These are phyloP conservation scores for Synergus japonicus DNA, from an alignment of 2,888 invertebrate species.

Conservation along the genomic window DNA sequence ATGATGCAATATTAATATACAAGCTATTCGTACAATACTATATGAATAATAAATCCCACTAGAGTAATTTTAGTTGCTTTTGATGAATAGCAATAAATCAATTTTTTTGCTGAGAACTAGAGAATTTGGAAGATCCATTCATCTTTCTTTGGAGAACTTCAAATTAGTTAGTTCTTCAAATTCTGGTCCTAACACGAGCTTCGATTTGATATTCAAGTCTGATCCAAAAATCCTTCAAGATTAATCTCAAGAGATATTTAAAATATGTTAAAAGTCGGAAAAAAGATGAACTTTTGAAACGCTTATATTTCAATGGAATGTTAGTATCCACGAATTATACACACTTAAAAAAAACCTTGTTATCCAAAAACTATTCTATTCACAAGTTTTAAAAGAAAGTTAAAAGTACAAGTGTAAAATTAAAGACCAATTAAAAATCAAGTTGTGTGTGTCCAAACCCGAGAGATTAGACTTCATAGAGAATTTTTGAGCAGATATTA, in stretches of 20 bases:
- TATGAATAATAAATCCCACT: conserved; percentile 59
- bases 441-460: conserved; percentile 12
- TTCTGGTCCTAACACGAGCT: conserved; percentile 14
- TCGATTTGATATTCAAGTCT: conserved; percentile 15
- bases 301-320: conserved; percentile 20
- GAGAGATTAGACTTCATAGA: conserved; percentile 22
- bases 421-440: not conserved
- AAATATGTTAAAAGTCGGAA: not conserved
- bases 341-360: not conserved
- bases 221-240: conserved; percentile 21
- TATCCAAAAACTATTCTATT: conserved; percentile 23
- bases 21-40: conserved; percentile 61
- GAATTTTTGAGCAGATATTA: conserved; percentile 32
- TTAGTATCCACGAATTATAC: conserved; percentile 25
- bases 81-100: conserved; percentile 26
- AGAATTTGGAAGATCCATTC: not conserved
- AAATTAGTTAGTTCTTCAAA: not conserved
- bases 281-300: not conserved
- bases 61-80: conserved; percentile 35
- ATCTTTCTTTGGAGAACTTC: not conserved
- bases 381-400: conserved; percentile 6
- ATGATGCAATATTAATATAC: conserved; percentile 56
- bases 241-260: not conserved
- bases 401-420: not conserved
- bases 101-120: conserved; percentile 40